Evolutionary conservation across 1,140 invertebrate species (phyloP), one percentile per base, ranked within the genome.

Genomic region (Neodiprion lecontei): DNA sequence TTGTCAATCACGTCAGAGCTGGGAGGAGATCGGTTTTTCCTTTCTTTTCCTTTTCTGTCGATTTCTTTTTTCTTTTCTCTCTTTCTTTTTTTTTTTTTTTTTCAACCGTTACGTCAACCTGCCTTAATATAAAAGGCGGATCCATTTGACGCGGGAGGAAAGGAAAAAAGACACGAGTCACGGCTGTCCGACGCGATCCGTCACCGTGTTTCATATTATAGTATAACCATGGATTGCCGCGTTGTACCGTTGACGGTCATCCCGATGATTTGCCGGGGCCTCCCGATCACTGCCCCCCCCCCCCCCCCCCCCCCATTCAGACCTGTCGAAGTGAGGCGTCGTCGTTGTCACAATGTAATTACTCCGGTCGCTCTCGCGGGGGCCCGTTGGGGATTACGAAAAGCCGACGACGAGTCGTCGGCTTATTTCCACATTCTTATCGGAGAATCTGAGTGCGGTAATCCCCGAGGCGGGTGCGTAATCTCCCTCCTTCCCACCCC

Each of bases 371-470:
- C 81, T 40, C 28, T 73, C 75, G 72, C 74, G 66, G 67, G 28
- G 74, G 74, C 80, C 80, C 79, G 84, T 85, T 85, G 53, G 70
- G 72, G 70, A 48, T 72, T 72, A 17, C 48, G 76, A 75, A 72
- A 74, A 69, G 70, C 77, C 53, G 53, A 61, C 53, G 53, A 61
- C 74, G 79, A 80, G 78, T 81, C 76, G 28, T 74, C 77, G 83
- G 85, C 85, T 86, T 87, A 87, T 87, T 87, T 87, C 86, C 85
- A 87, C 82, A 83, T 84, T 84, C 83, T 85, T 86, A 86, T 86
- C 85, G 79, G 73, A 79, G 77, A 87, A 87, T 87, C 85, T 86
- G 84, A 87, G 82, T 83, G 82, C 77, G 79, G 84, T 85, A 86
- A 86, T 86, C 85, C 83, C 81, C 79, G 79, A 84, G 84, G 79